phyloP scores from a whole-genome alignment of 2,797 vertebrate species.

The Fistularia tabacaria region DNA sequence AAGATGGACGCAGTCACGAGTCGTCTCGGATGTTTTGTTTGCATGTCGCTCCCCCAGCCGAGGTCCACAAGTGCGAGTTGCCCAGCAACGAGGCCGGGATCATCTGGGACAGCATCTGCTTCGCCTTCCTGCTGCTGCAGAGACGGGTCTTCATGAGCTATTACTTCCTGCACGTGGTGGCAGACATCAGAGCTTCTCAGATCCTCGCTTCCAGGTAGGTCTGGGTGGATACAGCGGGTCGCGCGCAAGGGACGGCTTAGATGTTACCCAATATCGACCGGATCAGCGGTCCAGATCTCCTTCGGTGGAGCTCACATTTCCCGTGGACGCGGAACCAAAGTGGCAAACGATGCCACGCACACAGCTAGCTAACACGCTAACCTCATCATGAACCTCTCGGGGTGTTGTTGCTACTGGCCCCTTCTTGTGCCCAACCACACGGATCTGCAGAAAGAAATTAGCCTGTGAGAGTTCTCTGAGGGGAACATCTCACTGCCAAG shows the following conservation, averaged over 20 bases:
- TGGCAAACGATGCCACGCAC: too few species aligned
- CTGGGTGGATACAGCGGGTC: background rate
- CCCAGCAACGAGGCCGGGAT: slow-evolving; percentile 92
- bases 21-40: background rate
- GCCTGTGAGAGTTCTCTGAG: too few species aligned
- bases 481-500: too few species aligned
- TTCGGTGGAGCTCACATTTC: too few species aligned
- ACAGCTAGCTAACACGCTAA: too few species aligned
- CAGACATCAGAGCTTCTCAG: slow-evolving; percentile 95
- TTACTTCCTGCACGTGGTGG: slow-evolving; percentile 97
- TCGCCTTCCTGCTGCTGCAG: slow-evolving; percentile 94
- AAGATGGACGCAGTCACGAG: too few species aligned
- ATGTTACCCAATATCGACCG: background rate
- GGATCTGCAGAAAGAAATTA: too few species aligned
- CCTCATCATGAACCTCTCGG: too few species aligned
- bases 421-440: too few species aligned
- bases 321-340: too few species aligned
- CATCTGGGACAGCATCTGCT: slow-evolving; percentile 99
- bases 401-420: too few species aligned
- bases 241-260: background rate
- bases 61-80: slow-evolving; percentile 70
- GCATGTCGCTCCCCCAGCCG: slow-evolving; percentile 8
- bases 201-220: slow-evolving; percentile 92
- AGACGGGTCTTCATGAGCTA: slow-evolving; percentile 99
- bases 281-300: too few species aligned